Conservation (phyloP, 2,113 vertebrate species). For the Halcyon senegalensis region DNA sequence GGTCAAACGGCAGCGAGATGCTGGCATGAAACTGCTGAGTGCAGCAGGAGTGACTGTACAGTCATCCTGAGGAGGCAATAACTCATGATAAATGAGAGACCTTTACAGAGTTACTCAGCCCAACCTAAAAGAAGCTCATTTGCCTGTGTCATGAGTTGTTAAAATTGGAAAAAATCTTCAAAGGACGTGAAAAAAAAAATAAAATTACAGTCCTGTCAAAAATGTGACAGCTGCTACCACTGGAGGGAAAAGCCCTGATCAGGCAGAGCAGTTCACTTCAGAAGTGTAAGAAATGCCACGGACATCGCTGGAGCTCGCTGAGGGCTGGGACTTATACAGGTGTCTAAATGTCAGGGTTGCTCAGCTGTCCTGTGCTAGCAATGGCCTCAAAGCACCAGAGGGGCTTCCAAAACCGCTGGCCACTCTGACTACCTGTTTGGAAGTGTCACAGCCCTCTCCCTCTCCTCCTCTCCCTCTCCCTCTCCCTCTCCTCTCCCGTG, state of each 20-base stretch:
- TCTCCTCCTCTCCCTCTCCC: too few species aligned
- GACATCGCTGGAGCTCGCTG: background rate
- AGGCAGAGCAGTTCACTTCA: background rate
- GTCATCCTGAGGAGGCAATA: background rate
- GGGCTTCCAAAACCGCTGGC: background rate
- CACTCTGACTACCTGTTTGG: accelerated
- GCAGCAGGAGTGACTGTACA: background rate
- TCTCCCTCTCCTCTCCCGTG: too few species aligned
- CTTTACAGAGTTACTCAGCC: background rate
- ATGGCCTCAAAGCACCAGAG: accelerated
- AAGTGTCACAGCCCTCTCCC: background rate
- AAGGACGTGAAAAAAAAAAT: background rate
- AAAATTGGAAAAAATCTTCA: background rate
- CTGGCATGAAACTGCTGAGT: background rate
- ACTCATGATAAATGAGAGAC: background rate
- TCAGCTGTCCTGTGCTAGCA: background rate
- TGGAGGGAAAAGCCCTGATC: background rate
- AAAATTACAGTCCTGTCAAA: background rate
- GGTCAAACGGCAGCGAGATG: background rate
- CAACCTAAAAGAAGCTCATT: background rate
- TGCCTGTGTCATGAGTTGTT: background rate
- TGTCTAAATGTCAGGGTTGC: background rate
- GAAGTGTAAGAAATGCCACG: background rate
- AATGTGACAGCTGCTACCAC: background rate
- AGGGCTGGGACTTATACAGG: background rate